Base-by-base conservation (phyloP, 2,888 invertebrate species). In the Sarcophaga caerulescens region DNA sequence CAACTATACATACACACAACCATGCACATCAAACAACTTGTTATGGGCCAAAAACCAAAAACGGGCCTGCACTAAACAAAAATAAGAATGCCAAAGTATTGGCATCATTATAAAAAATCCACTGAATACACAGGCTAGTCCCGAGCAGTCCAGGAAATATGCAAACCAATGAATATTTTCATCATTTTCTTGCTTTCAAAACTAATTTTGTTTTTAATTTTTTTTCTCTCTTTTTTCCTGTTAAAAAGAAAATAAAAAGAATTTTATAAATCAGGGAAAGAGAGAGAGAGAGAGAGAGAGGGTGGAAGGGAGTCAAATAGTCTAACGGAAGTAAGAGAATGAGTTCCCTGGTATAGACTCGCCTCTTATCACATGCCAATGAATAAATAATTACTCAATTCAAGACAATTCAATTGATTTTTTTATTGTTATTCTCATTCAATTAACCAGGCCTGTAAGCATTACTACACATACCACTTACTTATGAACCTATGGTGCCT, bases 51-150 rank as follows among this genome's bases (percentile, higher is more conserved):
- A 47, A 47, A 4, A 14, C 12, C 14, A 52, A 17, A 52, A 74
- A 63, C 78, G 35, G 35, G 35, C 35, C 8, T 8, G 35, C 35
- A 35, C 3, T 10, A 74, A 69, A 81, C 59, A 85, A 79, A 68
- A 63, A 23, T 23, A 35, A 35, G 35, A 35, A 11, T 3, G 12
- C 17, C 5, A 52, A 63, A 63, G 63, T 19, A 60, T 11, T 60
- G 70, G 65, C 65, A 71, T 60, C 70, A 68, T 68, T 62, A 76
- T 66, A 80, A 81, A 60, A 71, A 45, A 75, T 17, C n/a, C 47
- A 47, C 52, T 59, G 57, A 74, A 17, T 70, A 62, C 45, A 5
- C 5, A 52, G 52, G 14, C 35, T 35, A 35, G 35, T 35, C 8
- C 35, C 35, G 8, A 52, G 14, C 21, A 60, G n/a, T 69, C 35